These are phyloP conservation scores for Hypothenemus hampei DNA, from an alignment of 1,140 invertebrate species.

Conservation along the genomic window DNA sequence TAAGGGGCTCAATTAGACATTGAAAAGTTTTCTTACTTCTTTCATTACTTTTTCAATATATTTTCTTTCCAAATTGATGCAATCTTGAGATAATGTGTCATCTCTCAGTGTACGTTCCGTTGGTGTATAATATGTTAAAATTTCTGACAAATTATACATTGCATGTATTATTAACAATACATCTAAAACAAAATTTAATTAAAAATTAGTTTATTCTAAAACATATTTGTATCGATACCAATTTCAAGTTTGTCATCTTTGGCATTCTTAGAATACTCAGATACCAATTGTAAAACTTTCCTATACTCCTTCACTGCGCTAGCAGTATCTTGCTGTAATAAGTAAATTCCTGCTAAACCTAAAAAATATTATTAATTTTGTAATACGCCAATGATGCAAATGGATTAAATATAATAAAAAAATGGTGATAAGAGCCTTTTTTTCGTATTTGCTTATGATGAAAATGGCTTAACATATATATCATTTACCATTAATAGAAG, in stretches of 20 bases:
- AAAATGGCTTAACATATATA: too few species aligned
- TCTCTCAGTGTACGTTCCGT: slow-evolving; percentile 53
- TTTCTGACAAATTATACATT: slow-evolving; percentile 60
- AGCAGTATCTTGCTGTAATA: slow-evolving; percentile 53
- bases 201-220: not conserved
- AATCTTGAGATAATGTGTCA: slow-evolving; percentile 48
- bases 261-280: slow-evolving; percentile 49
- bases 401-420: too few species aligned
- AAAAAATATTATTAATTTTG: slow-evolving; percentile 27
- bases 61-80: slow-evolving; percentile 52
- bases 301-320: slow-evolving; percentile 60
- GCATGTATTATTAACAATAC: slow-evolving; percentile 61
- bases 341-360: slow-evolving; percentile 57
- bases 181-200: slow-evolving; percentile 35
- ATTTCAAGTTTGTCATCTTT: slow-evolving; percentile 38
- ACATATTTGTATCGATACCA: too few species aligned
- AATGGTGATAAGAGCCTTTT: too few species aligned
- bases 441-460: too few species aligned
- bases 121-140: slow-evolving; percentile 43
- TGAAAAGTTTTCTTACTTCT: slow-evolving; percentile 20
- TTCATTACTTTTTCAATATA: slow-evolving; percentile 54
- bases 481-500: slow-evolving; percentile 58
- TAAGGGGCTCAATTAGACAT: not conserved
- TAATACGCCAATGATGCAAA: too few species aligned
- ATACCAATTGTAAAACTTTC: slow-evolving; percentile 52